phyloP scores from a whole-genome alignment of 2,113 vertebrate genomes.

The Caranx ignobilis region DNA sequence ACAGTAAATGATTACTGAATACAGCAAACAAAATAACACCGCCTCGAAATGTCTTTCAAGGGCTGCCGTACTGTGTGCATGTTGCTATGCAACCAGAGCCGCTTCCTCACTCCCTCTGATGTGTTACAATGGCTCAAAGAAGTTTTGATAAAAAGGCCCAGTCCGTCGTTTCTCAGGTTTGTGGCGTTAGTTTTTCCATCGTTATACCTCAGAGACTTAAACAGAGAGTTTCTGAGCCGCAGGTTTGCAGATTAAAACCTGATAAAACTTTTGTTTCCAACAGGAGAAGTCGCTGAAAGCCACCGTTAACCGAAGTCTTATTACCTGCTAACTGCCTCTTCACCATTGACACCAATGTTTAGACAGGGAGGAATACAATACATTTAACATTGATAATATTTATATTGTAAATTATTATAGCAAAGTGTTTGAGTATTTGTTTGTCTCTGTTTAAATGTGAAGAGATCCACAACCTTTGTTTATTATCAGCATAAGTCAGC shows the following conservation, averaged over 20 bases:
- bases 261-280: neutral
- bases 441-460: neutral
- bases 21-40: neutral
- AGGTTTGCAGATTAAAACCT: neutral
- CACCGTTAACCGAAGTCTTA: neutral
- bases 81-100: conserved; percentile 77
- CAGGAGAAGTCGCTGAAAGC: neutral
- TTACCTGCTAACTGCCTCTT: neutral
- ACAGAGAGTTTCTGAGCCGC: neutral
- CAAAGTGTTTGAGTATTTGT: neutral
- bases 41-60: neutral
- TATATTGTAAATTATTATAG: neutral
- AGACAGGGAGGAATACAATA: neutral
- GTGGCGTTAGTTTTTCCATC: neutral
- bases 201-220: neutral
- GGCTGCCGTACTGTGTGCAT: conserved; percentile 39
- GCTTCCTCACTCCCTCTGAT: neutral
- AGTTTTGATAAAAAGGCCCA: conserved; percentile 30
- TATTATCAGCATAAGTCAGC: too few species aligned
- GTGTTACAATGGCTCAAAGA: conserved; percentile 74
- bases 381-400: neutral
- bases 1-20: too few species aligned
- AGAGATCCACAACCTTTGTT: too few species aligned
- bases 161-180: conserved; percentile 37
- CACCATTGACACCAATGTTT: neutral